Conservation (phyloP, 2,797 vertebrate species). For the Geotrypetes seraphini region DNA sequence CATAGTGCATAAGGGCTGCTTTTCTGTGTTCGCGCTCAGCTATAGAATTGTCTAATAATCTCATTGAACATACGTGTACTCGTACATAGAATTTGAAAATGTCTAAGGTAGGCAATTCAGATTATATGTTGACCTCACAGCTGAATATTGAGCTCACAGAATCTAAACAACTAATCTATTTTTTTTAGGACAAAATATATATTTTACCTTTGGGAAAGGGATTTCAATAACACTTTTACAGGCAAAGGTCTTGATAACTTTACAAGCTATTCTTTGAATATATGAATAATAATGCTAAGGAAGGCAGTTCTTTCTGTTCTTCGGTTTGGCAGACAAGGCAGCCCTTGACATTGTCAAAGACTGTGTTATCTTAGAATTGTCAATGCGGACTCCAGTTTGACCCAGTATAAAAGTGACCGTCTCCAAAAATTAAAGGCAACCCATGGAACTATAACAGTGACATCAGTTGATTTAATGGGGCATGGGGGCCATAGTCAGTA, state of each 20-base stretch:
- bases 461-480: constrained; percentile 32
- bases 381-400: constrained; percentile 28
- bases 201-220: too few relatives aligned
- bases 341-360: constrained; percentile 32
- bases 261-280: constrained; percentile 1
- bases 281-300: not conserved
- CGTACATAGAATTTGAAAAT: too few relatives aligned
- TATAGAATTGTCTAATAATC: too few relatives aligned
- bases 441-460: constrained; percentile 28
- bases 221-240: too few relatives aligned
- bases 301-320: not conserved
- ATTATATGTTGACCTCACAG: too few relatives aligned
- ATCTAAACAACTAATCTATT: too few relatives aligned
- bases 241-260: not conserved
- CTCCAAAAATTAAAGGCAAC: constrained; percentile 29
- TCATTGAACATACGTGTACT: too few relatives aligned
- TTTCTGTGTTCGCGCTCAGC: too few relatives aligned
- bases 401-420: constrained; percentile 25
- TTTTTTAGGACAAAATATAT: too few relatives aligned
- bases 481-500: constrained; percentile 19
- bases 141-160: too few relatives aligned
- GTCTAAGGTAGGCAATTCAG: too few relatives aligned
- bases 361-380: constrained; percentile 45
- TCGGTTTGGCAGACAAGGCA: constrained; percentile 12
- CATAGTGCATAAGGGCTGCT: too few relatives aligned